A percentile compares a stretch with the other conserved stretches of the same genome.
Evolutionary conservation across 2,113 vertebrate species (phyloP).

Genomic region (Crotalus viridis): DNA sequence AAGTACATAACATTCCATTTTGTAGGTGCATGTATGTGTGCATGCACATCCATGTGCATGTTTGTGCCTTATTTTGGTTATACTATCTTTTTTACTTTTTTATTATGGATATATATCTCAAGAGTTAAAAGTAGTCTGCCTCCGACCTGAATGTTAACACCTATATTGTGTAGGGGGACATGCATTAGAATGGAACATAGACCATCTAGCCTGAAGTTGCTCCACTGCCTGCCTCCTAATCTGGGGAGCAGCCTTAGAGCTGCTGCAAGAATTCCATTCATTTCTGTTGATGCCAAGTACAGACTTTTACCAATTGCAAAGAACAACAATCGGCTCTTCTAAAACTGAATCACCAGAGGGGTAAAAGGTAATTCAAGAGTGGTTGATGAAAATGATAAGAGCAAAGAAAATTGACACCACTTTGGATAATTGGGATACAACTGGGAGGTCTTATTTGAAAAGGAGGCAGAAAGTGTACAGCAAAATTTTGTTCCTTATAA

Average conservation of each 20-base stretch:
- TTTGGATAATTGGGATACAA: background rate
- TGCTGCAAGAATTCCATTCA: background rate
- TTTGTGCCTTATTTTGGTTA: background rate
- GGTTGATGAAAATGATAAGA: background rate
- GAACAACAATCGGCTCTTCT: background rate
- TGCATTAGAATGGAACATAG: background rate
- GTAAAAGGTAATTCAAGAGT: background rate
- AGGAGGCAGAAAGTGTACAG: background rate
- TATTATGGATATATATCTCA: background rate
- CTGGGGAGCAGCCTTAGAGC: background rate
- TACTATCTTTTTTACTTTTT: background rate
- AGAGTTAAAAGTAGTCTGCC: background rate
- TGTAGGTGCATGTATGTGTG: background rate
- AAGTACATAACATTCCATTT: background rate
- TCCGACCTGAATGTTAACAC: background rate
- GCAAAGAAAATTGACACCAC: background rate
- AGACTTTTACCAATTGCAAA: background rate
- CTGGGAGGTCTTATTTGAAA: background rate
- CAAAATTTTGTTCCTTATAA: background rate
- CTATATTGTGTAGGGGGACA: background rate
- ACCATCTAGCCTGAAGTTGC: background rate
- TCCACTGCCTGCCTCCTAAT: background rate
- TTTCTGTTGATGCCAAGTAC: background rate
- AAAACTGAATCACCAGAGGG: background rate
- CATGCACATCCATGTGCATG: background rate